Evolutionary conservation across 2,797 vertebrate genomes (phyloP), one percentile per base, ranked within the genome.

Genomic region (Dipus sagitta): DNA sequence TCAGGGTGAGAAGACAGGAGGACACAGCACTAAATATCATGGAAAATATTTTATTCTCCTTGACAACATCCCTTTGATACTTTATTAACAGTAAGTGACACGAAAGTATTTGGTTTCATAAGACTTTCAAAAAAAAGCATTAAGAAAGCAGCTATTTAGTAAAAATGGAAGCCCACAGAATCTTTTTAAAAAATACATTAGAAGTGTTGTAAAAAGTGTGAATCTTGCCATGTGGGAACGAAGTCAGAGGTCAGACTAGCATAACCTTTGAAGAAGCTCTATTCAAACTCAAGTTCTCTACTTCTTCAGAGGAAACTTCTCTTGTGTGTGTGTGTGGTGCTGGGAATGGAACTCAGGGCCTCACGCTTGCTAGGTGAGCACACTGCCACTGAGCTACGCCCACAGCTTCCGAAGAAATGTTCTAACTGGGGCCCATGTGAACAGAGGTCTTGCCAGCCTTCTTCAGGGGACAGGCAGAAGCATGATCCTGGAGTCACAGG

Each of bases 81-180:
- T 92, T 90, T 93, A 72, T 83, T 93, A 94, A 68, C 34, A 65
- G 20, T 82, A 88, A 94, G 52, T 54, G 17, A 92, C n/a, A 78
- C 67, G 87, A 87, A 82, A 86, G 60, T 26, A 92, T 6, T 86
- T 79, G 12, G 58, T 32, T 77, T 47, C 38, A 80, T 13, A 67
- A 71, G 47, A 42, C 17, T 93, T 89, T 94, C 30, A 77, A 78
- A 58, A 14, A 54, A 91, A 94, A 76, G 30, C 6, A 79, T 21
- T 93, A 96, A 95, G 81, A 92, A 95, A 94, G 32, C 80, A 92
- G 30, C 8, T 88, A 47, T 78, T 81, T 87, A 81, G 68, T 77
- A 79, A 34, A 70, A 85, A 93, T 72, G 21, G 18, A 75, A 26
- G 60, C 65, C 28, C 23, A 86, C 30, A 6, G 6, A 6, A 58